These are phyloP conservation scores for Apteryx mantelli DNA, from an alignment of 2,113 vertebrate species.

Conservation along the genomic window DNA sequence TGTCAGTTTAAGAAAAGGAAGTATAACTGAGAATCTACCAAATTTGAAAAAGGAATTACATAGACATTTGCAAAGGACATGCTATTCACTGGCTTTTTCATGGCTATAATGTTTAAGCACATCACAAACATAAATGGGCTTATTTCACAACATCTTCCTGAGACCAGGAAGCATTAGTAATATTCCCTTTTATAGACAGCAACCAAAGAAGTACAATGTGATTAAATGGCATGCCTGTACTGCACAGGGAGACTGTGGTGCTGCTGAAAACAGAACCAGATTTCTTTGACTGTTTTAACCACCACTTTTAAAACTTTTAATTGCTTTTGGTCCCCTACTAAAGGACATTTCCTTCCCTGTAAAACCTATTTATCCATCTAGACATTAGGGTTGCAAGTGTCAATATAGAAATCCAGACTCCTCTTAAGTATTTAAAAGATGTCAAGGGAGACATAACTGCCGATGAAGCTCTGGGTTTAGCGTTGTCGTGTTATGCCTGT, in stretches of 20 bases:
- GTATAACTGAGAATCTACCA: background rate
- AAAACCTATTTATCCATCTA: background rate
- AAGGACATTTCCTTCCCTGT: background rate
- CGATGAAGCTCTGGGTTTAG: background rate
- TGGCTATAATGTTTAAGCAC: constrained; percentile 11
- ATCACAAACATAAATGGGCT: constrained; percentile 44
- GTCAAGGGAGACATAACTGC: background rate
- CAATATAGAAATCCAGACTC: background rate
- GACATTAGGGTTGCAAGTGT: background rate
- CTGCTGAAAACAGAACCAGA: background rate
- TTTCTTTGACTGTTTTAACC: background rate
- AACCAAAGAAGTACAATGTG: background rate
- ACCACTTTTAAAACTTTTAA: background rate
- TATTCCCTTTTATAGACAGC: background rate
- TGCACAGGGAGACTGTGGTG: rapidly evolving
- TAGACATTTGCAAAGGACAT: background rate
- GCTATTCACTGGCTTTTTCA: constrained; percentile 25
- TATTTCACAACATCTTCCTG: constrained; percentile 22
- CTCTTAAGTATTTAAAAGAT: background rate
- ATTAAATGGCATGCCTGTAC: background rate
- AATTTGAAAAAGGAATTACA: constrained; percentile 19
- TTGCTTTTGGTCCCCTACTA: background rate
- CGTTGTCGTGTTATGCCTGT: background rate
- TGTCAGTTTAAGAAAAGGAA: constrained; percentile 23
- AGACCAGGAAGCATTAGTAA: background rate